Percentiles rank a stretch among this genome's conserved stretches.
These are phyloP conservation scores for Gymnorhina tibicen DNA, from an alignment of 2,113 vertebrate species.

Conservation along the genomic window DNA sequence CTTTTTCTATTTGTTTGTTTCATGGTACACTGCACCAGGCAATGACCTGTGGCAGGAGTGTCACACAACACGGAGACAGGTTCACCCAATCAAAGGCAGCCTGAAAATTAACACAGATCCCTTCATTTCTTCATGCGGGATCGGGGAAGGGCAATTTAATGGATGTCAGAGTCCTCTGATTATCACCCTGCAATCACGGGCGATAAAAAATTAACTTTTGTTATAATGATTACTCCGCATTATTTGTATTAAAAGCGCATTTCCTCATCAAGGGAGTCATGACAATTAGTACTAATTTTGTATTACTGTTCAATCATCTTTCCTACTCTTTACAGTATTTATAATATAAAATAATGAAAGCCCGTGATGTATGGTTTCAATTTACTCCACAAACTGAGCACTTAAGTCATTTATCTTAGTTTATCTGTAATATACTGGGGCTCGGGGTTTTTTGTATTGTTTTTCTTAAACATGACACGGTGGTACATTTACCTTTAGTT, in stretches of 20 bases:
- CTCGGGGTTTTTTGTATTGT: neutral
- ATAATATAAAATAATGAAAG: slow-evolving; percentile 76
- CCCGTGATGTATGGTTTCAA: slow-evolving; percentile 79
- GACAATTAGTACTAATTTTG: slow-evolving; percentile 67
- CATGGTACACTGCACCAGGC: slow-evolving; percentile 94
- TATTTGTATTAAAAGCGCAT: slow-evolving; percentile 43
- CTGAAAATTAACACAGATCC: slow-evolving; percentile 94
- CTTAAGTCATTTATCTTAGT: slow-evolving; percentile 84
- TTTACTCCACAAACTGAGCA: slow-evolving; percentile 78
- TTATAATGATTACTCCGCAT: slow-evolving; percentile 1
- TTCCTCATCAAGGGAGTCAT: slow-evolving; percentile 32
- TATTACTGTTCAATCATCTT: slow-evolving; percentile 74
- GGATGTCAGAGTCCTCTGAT: slow-evolving; percentile 70
- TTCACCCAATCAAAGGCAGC: slow-evolving; percentile 94
- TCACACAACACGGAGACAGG: slow-evolving; percentile 81
- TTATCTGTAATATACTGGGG: slow-evolving; percentile 77
- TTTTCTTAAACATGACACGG: slow-evolving; percentile 71
- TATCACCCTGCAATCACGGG: slow-evolving; percentile 55
- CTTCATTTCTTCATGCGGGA: slow-evolving; percentile 81
- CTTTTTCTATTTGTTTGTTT: slow-evolving; percentile 99
- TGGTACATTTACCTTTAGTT: slow-evolving; percentile 77
- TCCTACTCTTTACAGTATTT: slow-evolving; percentile 64
- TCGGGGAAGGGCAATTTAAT: slow-evolving; percentile 80
- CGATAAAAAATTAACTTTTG: slow-evolving; percentile 65
- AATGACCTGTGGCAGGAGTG: slow-evolving; percentile 94